phyloP scores from a whole-genome alignment of 1,140 invertebrate species.

The Magallana angulata region DNA sequence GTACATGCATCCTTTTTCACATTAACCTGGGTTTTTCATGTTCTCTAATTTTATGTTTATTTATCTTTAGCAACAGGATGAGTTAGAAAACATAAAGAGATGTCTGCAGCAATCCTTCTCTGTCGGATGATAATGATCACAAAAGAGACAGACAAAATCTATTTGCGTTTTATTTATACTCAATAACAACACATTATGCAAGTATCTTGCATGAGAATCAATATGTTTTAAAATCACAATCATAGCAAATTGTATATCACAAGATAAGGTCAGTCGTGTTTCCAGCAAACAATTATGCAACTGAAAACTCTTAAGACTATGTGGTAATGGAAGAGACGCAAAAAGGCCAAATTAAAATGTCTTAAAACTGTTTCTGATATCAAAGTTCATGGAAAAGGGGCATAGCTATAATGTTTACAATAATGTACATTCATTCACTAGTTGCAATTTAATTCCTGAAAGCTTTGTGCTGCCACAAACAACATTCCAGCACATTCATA shows the following conservation, averaged over 20 bases:
- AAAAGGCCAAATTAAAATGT: too few relatives aligned
- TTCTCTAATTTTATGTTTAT: background rate
- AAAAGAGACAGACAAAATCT: background rate
- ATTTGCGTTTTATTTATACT: constrained; percentile 7
- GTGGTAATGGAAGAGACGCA: too few relatives aligned
- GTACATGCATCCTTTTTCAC: background rate
- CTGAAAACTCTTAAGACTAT: background rate
- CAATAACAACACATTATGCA: constrained; percentile 9
- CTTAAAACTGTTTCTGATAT: too few relatives aligned
- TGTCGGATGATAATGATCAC: constrained; percentile 1
- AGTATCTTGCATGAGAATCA: background rate
- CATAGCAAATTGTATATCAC: background rate
- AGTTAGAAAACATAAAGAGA: constrained; percentile 54
- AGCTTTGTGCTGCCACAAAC: background rate
- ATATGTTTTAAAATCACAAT: constrained; percentile 1
- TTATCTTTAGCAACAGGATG: constrained; percentile 60
- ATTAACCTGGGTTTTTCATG: background rate
- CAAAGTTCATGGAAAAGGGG: too few relatives aligned
- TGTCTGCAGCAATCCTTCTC: constrained; percentile 51
- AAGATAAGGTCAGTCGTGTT: background rate
- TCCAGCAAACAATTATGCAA: background rate
- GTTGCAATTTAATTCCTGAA: background rate
- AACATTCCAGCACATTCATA: background rate
- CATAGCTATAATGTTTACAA: too few relatives aligned
- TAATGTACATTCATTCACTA: too few relatives aligned